phyloP scores from a whole-genome alignment of 2,888 invertebrate genomes.

The Paralinhomoeus sp. region DNA sequence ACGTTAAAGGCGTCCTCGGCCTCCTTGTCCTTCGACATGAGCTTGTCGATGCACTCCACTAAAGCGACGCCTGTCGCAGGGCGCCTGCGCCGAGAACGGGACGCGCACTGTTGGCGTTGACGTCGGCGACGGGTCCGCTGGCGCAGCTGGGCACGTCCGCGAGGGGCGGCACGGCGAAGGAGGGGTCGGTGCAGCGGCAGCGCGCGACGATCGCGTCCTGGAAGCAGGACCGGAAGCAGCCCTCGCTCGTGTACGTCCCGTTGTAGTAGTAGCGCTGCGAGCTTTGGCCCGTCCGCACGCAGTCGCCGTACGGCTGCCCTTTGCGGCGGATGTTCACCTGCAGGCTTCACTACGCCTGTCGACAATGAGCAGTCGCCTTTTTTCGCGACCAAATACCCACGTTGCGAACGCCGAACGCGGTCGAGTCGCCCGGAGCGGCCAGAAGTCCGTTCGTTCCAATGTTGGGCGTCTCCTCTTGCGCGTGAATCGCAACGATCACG shows the following conservation, averaged over 20 bases:
- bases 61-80: neutral
- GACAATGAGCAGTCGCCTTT: too few species aligned
- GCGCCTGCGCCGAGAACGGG: too few species aligned
- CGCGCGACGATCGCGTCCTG: conserved; percentile 18
- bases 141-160: conserved; percentile 2
- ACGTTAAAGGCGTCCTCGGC: conserved; percentile 12
- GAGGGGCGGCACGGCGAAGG: conserved; percentile 4
- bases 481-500: conserved; percentile 26
- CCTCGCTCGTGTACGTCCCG: conserved; percentile 16
- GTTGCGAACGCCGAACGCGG: conserved; percentile 16
- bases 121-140: neutral
- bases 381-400: too few species aligned
- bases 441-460: too few species aligned
- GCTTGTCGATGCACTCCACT: conserved; percentile 13
- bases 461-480: conserved; percentile 11
- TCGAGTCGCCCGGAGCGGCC: conserved; percentile 19
- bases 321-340: conserved; percentile 17
- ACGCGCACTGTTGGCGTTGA: neutral
- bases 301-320: conserved; percentile 24
- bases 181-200: conserved; percentile 23
- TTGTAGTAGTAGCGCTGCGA: conserved; percentile 10
- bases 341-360: too few species aligned
- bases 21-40: too few species aligned
- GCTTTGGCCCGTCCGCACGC: too few species aligned
- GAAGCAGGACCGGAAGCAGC: conserved; percentile 24